Percentiles rank a stretch among this genome's conserved stretches.
Evolutionary conservation across 2,888 invertebrate species (phyloP).

Genomic region (Machimus atricapillus): DNA sequence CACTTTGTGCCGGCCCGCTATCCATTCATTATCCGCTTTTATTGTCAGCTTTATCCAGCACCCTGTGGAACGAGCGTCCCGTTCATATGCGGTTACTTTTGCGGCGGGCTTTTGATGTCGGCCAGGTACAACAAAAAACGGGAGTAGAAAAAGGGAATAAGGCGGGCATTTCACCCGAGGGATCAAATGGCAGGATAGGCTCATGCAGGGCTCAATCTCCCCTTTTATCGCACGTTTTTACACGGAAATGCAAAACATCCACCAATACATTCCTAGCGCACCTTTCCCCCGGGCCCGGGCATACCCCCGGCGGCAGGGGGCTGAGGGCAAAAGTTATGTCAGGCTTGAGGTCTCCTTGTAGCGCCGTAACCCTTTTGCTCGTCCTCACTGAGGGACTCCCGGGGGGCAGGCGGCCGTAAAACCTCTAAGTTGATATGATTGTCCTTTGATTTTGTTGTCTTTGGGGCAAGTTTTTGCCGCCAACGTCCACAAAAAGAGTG

Average conservation of each 20-base stretch:
- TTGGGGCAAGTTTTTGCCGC: constrained; percentile 1
- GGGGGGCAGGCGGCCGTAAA: background rate
- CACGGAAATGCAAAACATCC: constrained; percentile 40
- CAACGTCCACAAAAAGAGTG: background rate
- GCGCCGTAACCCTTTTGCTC: background rate
- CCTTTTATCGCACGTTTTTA: constrained; percentile 40
- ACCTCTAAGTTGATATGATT: constrained; percentile 27
- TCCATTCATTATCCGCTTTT: constrained; percentile 38
- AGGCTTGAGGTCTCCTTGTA: background rate
- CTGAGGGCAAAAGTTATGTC: background rate
- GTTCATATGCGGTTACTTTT: constrained; percentile 11
- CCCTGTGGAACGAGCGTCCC: background rate
- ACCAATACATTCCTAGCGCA: constrained; percentile 1
- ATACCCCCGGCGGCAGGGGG: background rate
- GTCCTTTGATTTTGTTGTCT: constrained; percentile 21
- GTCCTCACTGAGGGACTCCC: background rate
- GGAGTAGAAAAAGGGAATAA: background rate
- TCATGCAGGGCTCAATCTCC: constrained; percentile 29
- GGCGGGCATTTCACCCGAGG: constrained; percentile 7
- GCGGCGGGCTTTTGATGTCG: constrained; percentile 28
- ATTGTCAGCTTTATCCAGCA: constrained; percentile 23
- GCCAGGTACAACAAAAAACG: background rate
- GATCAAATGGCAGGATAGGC: constrained; percentile 15
- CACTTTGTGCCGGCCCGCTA: constrained; percentile 2
- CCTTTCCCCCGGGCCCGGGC: background rate